Base-by-base conservation (phyloP, 2,797 vertebrate species). In the Leucoraja ocellata region DNA sequence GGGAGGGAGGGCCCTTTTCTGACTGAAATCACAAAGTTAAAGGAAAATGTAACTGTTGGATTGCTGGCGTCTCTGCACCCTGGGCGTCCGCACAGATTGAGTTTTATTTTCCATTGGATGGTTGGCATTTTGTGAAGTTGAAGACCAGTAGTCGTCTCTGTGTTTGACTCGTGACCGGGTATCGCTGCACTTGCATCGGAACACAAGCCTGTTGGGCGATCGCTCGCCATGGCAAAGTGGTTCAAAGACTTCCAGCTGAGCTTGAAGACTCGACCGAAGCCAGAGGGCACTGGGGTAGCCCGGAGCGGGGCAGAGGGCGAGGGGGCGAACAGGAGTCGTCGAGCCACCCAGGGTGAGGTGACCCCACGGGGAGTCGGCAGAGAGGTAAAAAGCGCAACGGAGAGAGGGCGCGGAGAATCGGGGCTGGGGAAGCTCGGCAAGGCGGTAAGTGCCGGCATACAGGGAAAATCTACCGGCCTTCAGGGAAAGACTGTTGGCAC, bases 171-270 rank as follows among this genome's bases (percentile, higher is more conserved):
- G 80, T 54, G 58, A 54, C 46, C 46, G 46, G 11, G 54, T 63
- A 28, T 61, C 6, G 2, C 83, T 28, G 58, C 14, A 21, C 77
- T 32, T 97, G 94, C 95, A 96, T 95, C 96, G 97, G 95, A 95
- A 96, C 91, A 95, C 96, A 94, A 95, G 95, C 83, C 91, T 96
- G 73, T 96, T 96, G 94, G 95, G 95, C 90, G 96, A 97, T 95
- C 96, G 4, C 73, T 84, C 94, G 93, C 93, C 94, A 99, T 99
- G 98, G 98, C 98, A 94, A 98, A 97, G 95, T 99, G 98, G 98
- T 99, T 99, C 95, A 98, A 97, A 96, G 98, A 99, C 95, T 98
- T 99, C n/a, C 98, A 98, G 0, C 97, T 97, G 94, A 98, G 97
- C 94, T 95, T 99, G 94, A 99, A 97, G 95, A 98, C 98, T 63